Percentiles rank a stretch among this genome's conserved stretches.
Evolutionary conservation across 2,888 invertebrate species (phyloP).

Genomic region (Ephialtes manifestator): DNA sequence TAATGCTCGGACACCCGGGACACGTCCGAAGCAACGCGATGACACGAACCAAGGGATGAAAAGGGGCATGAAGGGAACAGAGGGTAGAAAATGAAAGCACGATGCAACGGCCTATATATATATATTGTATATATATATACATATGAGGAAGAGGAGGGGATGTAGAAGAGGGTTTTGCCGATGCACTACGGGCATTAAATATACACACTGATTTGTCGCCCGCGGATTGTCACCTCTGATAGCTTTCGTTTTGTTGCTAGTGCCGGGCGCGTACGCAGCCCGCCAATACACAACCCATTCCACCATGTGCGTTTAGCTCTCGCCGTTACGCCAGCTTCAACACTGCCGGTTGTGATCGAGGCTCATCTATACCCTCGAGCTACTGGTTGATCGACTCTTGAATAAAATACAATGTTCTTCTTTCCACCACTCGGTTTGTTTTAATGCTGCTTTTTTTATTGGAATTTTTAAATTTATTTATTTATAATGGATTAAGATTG

Average conservation of each 20-base stretch:
- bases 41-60: constrained; percentile 71
- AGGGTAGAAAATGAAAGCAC: constrained; percentile 64
- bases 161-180: constrained; percentile 46
- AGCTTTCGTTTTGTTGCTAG: constrained; percentile 82
- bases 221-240: constrained; percentile 85
- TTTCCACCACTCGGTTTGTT: not conserved
- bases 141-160: constrained; percentile 16
- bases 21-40: constrained; percentile 75
- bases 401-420: constrained; percentile 32
- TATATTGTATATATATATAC: no score
- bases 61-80: constrained; percentile 57
- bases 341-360: not conserved
- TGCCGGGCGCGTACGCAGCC: constrained; percentile 51
- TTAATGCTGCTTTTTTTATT: not conserved
- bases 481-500: no score
- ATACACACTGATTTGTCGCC: constrained; percentile 85
- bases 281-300: constrained; percentile 49
- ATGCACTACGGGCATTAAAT: constrained; percentile 82
- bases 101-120: constrained; percentile 18
- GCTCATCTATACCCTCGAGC: constrained; percentile 29
- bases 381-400: constrained; percentile 30
- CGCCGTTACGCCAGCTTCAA: constrained; percentile 17
- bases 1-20: constrained; percentile 73
- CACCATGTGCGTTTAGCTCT: constrained; percentile 21
- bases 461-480: not conserved